phyloP scores from a whole-genome alignment of 30 jellyfish, hydroid and myxozoan genomes.

The Aurelia aurita complex sp. Pacific region DNA sequence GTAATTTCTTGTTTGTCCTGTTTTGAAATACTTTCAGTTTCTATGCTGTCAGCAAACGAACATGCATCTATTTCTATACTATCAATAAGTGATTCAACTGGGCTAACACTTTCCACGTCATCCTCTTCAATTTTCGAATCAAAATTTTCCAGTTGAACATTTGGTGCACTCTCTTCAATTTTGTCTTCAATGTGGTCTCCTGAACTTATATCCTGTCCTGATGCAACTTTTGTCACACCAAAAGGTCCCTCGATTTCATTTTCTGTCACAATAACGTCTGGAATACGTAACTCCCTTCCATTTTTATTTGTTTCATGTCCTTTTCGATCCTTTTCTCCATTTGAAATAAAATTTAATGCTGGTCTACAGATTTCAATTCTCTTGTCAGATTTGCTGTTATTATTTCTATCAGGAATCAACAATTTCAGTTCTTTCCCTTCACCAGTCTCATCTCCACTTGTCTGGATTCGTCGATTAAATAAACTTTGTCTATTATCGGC shows the following conservation, averaged over 20 bases:
- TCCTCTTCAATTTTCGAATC: neutral
- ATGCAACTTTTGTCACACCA: neutral
- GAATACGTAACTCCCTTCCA: neutral
- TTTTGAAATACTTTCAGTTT: neutral
- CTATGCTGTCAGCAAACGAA: slow-evolving; percentile 39
- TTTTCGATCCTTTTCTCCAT: neutral
- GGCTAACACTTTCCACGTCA: neutral
- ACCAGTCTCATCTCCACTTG: too few relatives aligned
- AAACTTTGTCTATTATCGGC: too few relatives aligned
- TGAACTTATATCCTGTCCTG: neutral
- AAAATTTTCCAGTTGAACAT: neutral
- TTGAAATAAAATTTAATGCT: neutral
- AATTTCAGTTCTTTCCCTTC: neutral
- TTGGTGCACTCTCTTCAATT: neutral
- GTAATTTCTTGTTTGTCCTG: neutral
- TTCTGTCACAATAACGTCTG: neutral
- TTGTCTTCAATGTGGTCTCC: neutral
- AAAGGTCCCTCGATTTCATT: neutral
- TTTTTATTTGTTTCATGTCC: neutral
- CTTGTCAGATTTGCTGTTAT: neutral
- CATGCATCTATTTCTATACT: neutral
- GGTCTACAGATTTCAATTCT: neutral
- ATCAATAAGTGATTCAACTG: neutral
- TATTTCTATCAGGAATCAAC: neutral
- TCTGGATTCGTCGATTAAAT: too few relatives aligned